Evolutionary conservation across 2,113 vertebrate genomes (phyloP).

Genomic region (Alligator sinensis): DNA sequence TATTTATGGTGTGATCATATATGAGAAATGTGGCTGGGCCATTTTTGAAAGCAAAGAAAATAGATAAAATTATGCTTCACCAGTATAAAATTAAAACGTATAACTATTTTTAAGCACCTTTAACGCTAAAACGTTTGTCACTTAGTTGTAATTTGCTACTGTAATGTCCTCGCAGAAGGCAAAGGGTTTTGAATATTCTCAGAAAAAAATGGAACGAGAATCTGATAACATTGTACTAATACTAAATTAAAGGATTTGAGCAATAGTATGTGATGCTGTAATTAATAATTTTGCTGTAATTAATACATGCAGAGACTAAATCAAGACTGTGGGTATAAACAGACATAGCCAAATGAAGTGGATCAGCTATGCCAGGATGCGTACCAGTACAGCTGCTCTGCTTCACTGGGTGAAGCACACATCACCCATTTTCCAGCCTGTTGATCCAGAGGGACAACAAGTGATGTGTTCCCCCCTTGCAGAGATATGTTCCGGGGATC

Average conservation of each 20-base stretch:
- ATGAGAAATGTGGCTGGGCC: background rate
- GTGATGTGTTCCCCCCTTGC: too few relatives aligned
- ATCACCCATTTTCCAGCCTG: too few relatives aligned
- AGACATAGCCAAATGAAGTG: too few relatives aligned
- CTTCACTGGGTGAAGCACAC: too few relatives aligned
- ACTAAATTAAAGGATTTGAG: background rate
- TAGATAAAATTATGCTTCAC: background rate
- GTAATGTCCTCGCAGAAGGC: background rate
- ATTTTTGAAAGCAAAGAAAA: background rate
- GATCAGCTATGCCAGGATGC: too few relatives aligned
- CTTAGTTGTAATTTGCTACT: background rate
- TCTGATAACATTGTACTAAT: background rate
- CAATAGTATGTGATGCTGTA: background rate
- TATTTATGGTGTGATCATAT: background rate
- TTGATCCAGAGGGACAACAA: too few relatives aligned
- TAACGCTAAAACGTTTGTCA: background rate
- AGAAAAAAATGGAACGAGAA: background rate
- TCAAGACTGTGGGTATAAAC: background rate
- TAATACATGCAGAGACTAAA: background rate
- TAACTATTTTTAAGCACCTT: background rate
- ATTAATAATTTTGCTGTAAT: background rate
- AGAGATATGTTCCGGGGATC: too few relatives aligned
- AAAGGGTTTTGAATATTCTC: background rate
- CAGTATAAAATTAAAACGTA: background rate
- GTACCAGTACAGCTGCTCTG: too few relatives aligned